Evolutionary conservation across 2,888 invertebrate species (phyloP), one percentile per base, ranked within the genome.

Genomic region (Heliconius aoede): DNA sequence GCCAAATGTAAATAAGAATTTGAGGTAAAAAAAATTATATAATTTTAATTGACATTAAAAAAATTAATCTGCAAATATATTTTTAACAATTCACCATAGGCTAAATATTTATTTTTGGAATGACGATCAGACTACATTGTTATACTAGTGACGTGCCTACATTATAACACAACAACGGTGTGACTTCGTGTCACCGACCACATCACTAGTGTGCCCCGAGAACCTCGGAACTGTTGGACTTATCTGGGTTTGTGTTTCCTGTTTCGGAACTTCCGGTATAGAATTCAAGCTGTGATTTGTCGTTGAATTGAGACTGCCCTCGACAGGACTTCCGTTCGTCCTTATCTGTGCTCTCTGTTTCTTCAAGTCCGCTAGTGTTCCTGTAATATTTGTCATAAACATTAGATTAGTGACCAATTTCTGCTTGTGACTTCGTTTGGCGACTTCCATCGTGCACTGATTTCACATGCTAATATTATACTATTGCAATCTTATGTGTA

Each of bases 351-450:
- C 96, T 81, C 99, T 95, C 88, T 98, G 98, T 90, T 98, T 98
- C 94, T 99, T 99, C 89, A 99, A 95, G 91, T 99, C 98, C 74
- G 98, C 97, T 84, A 99, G 95, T 72, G 98, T 98, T 84, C 97
- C 96, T 95, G 92, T 69, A 93, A 94, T 74, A 58, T 77, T 72
- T 80, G 75, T 67, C n/a, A 75, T 55, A 24, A 67, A 61, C 28
- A 30, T 77, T 36, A 77, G 26, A 26, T n/a, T 36, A 24, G 18
- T 60, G 30, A 72, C 40, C 0, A 72, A 64, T 9, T 72, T 55
- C 24, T 26, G 71, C 21, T 40, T 64, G 26, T 62, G 4, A n/a
- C 55, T 61, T n/a, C 40, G 32, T 65, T 65, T 55, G 21, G 72
- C 18, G 72, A 24, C 26, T 28, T 67, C 67, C 65, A 76, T 76